Base-by-base conservation (phyloP, 2,797 vertebrate species). In the Sebastes cheni region DNA sequence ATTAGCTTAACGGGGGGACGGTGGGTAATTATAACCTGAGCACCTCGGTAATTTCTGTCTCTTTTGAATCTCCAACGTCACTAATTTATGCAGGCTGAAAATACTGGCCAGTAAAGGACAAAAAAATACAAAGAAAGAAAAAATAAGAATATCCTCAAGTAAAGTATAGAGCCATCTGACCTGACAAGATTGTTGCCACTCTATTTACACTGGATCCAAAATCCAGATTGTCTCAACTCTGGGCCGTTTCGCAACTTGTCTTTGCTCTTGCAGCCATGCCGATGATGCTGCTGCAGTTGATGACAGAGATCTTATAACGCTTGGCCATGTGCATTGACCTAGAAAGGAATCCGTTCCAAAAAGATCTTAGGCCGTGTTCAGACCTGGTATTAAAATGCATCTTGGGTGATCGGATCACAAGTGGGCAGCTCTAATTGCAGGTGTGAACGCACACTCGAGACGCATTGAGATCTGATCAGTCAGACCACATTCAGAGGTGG, bases 1-100 rank as follows among this genome's bases (percentile, higher is more conserved):
- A 81, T 72, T 55, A 72, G 16, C 68, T 72, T 76, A 78, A 61
- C 27, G 73, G 27, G 20, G 36, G 60, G 46, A 62, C 74, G 42
- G 60, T 66, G 27, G 6, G 11, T 23, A 61, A 72, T 81, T 62
- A 77, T 68, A 58, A 66, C 42, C 18, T 11, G 54, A 71, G 36
- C 46, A 60, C 22, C n/a, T 56, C 22, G 9, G 14, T 69, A 1
- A 73, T 72, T 20, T 55, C 25, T 70, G 54, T 69, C 34, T 23
- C 29, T 62, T 73, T 73, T 72, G 1, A 68, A 30, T 75, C 55
- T 56, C 3, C 9, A 36, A 4, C 61, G 20, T 67, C 32, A 68
- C n/a, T 68, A 2, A 50, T 68, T 72, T 34, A n/a, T 59, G 12
- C 25, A 52, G 1, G 13, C 13, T 34, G 25, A 64, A n/a, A 22